A percentile compares a stretch with the other conserved stretches of the same genome.
These are phyloP conservation scores for Gobio occitaniae DNA, from an alignment of 2,797 vertebrate species.

Conservation along the genomic window DNA sequence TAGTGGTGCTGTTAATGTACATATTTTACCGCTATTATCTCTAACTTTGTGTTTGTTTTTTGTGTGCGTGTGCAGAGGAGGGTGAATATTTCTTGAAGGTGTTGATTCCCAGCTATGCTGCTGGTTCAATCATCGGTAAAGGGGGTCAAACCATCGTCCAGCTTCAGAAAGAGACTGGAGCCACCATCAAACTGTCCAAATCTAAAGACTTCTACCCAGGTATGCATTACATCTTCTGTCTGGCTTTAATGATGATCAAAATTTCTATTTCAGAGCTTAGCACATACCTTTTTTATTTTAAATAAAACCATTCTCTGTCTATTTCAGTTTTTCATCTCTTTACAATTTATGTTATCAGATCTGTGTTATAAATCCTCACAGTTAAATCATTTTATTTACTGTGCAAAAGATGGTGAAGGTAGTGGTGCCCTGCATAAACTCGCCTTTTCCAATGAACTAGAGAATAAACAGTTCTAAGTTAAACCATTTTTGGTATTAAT, in stretches of 20 bases:
- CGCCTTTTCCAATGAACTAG: background rate
- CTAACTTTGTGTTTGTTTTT: constrained; percentile 22
- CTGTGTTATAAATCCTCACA: constrained; percentile 11
- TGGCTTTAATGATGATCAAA: background rate
- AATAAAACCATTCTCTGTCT: background rate
- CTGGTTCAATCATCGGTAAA: constrained; percentile 95
- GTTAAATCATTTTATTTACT: constrained; percentile 33
- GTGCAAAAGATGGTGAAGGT: constrained; percentile 20
- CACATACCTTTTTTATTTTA: background rate
- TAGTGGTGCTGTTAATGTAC: background rate
- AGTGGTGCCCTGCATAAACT: constrained; percentile 33
- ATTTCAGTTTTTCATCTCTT: background rate
- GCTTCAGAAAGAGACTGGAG: constrained; percentile 94
- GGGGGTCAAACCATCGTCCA: constrained; percentile 96
- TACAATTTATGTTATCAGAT: constrained; percentile 17
- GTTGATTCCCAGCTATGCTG: constrained; percentile 96
- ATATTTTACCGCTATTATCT: background rate
- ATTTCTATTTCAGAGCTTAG: background rate
- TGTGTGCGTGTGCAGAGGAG: constrained; percentile 79
- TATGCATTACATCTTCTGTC: constrained; percentile 67
- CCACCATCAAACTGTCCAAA: constrained; percentile 97
- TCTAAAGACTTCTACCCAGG: constrained; percentile 98
- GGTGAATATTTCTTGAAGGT: constrained; percentile 97
- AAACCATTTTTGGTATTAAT: background rate
- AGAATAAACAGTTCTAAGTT: background rate